Percentiles rank a stretch among this genome's conserved stretches.
phyloP scores from a whole-genome alignment of 23 tunicate species.

The Botrylloides violaceus region DNA sequence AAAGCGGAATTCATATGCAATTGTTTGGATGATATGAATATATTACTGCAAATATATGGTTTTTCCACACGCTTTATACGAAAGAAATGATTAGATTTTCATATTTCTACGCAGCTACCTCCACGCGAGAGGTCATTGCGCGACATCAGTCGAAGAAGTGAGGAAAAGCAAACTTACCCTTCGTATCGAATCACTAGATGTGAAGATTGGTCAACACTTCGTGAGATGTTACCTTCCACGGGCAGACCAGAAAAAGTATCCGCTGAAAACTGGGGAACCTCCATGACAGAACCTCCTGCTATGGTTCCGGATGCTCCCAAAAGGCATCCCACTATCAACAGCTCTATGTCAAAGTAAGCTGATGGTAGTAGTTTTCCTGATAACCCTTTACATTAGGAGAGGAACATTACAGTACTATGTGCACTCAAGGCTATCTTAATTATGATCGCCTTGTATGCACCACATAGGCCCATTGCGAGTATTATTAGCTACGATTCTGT shows the following conservation, averaged over 20 bases:
- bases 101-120: constrained; percentile 53
- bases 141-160: constrained; percentile 50
- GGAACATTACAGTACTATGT: too few species aligned
- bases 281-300: constrained; percentile 51
- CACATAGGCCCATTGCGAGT: too few species aligned
- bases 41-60: too few species aligned
- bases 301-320: constrained; percentile 33
- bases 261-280: constrained; percentile 87
- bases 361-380: background rate
- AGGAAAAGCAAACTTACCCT: constrained; percentile 57
- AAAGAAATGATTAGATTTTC: too few species aligned
- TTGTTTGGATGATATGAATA: too few species aligned
- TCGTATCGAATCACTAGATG: constrained; percentile 74
- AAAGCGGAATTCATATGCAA: too few species aligned
- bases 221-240: constrained; percentile 92
- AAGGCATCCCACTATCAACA: constrained; percentile 70
- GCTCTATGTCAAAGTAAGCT: constrained; percentile 82
- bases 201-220: constrained; percentile 86
- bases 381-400: too few species aligned
- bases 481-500: too few species aligned
- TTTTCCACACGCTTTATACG: too few species aligned
- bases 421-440: background rate
- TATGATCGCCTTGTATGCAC: background rate
- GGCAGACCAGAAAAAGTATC: constrained; percentile 57
- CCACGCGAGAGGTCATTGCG: constrained; percentile 48